Evolutionary conservation across 2,113 vertebrate species (phyloP).

Genomic region (Trogon surrucura): DNA sequence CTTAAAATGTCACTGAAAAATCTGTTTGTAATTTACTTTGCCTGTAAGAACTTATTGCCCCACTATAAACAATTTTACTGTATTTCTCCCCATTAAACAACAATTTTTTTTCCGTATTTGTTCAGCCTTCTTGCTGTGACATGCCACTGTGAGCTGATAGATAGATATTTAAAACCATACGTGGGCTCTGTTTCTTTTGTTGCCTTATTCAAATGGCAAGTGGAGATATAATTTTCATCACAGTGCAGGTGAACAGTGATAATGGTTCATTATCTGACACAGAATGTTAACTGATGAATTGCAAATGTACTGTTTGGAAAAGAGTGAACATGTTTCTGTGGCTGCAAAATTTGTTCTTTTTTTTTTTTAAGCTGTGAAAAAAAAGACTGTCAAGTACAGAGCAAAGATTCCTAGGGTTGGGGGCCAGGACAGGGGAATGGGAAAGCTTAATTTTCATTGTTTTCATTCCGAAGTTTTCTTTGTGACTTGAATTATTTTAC

Average conservation of each 20-base stretch:
- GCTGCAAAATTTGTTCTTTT: not conserved
- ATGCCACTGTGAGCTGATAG: slow-evolving; percentile 64
- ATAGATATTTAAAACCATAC: slow-evolving; percentile 67
- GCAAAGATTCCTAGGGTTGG: slow-evolving; percentile 5
- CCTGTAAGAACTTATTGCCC: slow-evolving; percentile 57
- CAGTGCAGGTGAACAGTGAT: slow-evolving; percentile 56
- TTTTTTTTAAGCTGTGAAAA: not conserved
- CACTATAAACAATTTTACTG: slow-evolving; percentile 73
- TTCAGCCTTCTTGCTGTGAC: slow-evolving; percentile 71
- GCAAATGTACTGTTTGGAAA: slow-evolving; percentile 12
- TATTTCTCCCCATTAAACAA: slow-evolving; percentile 72
- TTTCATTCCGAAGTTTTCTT: not conserved
- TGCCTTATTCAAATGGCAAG: slow-evolving; percentile 56
- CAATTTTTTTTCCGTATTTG: slow-evolving; percentile 73
- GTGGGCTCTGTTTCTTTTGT: slow-evolving; percentile 53
- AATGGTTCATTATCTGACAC: slow-evolving; percentile 64
- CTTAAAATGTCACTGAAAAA: slow-evolving; percentile 81
- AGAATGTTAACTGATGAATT: slow-evolving; percentile 44
- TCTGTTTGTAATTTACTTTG: slow-evolving; percentile 78
- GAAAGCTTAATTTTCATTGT: not conserved
- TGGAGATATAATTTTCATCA: slow-evolving; percentile 47
- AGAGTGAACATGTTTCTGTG: not conserved
- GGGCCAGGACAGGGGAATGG: not conserved
- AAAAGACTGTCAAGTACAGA: not conserved
- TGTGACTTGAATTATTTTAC: not conserved